phyloP scores from a whole-genome alignment of 2,113 vertebrate species.

The Phaethornis superciliosus region DNA sequence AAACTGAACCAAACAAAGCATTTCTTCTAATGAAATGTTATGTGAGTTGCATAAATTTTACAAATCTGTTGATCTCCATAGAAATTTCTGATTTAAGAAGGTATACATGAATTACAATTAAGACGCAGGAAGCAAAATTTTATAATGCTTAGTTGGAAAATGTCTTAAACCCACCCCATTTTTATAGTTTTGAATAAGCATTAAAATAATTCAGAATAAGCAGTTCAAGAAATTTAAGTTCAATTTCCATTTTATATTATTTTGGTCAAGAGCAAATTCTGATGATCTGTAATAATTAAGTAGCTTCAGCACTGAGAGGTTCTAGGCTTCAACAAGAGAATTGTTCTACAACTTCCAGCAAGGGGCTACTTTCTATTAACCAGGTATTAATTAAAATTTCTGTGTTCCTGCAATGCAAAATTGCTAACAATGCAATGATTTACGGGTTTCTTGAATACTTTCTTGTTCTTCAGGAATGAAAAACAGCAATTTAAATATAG shows the following conservation, averaged over 20 bases:
- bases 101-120: neutral
- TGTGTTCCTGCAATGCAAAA: neutral
- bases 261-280: neutral
- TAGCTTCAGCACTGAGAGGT: neutral
- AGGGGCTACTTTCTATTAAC: slow-evolving; percentile 24
- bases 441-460: neutral
- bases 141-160: neutral
- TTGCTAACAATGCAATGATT: neutral
- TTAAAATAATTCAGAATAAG: neutral
- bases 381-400: neutral
- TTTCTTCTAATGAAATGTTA: neutral
- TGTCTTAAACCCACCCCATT: neutral
- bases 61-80: neutral
- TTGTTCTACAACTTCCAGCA: neutral
- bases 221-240: fast-evolving
- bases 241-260: neutral
- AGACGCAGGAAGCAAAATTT: neutral
- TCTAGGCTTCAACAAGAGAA: slow-evolving; percentile 9
- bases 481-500: neutral
- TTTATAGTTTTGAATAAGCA: neutral
- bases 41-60: neutral
- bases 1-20: neutral
- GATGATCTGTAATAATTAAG: slow-evolving; percentile 22
- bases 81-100: neutral
- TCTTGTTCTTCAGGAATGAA: neutral